phyloP scores from a whole-genome alignment of 1,140 invertebrate genomes.

The Lerema accius region DNA sequence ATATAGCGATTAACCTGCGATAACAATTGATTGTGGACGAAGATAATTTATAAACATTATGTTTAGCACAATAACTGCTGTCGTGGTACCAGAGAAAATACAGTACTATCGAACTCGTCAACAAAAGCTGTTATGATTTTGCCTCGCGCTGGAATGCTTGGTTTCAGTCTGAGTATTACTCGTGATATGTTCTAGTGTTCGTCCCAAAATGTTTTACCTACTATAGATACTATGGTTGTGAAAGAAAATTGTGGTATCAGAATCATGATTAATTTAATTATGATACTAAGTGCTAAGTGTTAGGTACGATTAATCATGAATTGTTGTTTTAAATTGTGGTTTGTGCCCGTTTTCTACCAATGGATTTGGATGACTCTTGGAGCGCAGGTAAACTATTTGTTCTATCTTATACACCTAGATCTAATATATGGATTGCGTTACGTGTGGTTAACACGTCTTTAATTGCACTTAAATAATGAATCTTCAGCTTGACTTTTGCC shows the following conservation, averaged over 20 bases:
- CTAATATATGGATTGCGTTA: too few species aligned
- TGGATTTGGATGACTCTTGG: constrained; percentile 36
- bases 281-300: constrained; percentile 24
- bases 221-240: constrained; percentile 13
- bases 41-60: constrained; percentile 76
- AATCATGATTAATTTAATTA: constrained; percentile 15
- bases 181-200: constrained; percentile 16
- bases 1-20: constrained; percentile 55
- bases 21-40: constrained; percentile 63
- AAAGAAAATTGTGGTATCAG: neutral
- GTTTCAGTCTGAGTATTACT: constrained; percentile 37
- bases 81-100: constrained; percentile 57
- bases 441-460: too few species aligned
- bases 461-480: too few species aligned
- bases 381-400: constrained; percentile 41
- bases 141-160: constrained; percentile 56
- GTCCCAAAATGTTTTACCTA: constrained; percentile 1
- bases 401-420: too few species aligned
- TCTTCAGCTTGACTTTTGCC: too few species aligned
- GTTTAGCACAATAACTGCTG: constrained; percentile 61
- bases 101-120: constrained; percentile 49
- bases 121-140: constrained; percentile 72
- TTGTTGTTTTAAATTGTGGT: constrained; percentile 33
- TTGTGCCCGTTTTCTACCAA: constrained; percentile 28
- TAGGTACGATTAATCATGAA: constrained; percentile 38